Conservation (phyloP, 2,888 invertebrate genomes). For the Phorcus lineatus region DNA sequence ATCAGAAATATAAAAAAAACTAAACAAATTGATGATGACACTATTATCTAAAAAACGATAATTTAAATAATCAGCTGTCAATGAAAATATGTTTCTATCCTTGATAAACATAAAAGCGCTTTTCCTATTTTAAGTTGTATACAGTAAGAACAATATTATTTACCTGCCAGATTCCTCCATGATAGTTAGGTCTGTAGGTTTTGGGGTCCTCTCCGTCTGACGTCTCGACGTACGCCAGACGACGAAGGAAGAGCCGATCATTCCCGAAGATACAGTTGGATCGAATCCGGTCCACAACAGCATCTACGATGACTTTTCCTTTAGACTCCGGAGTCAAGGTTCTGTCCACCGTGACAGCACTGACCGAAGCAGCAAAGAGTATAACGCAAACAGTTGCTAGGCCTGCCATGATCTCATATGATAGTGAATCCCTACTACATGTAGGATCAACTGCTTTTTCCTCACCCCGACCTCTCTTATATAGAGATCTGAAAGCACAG, state of each 20-base stretch:
- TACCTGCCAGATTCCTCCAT: slow-evolving; percentile 39
- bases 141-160: too few relatives aligned
- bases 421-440: not conserved
- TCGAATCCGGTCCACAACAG: slow-evolving; percentile 40
- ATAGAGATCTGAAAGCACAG: too few relatives aligned
- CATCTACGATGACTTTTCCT: slow-evolving; percentile 40
- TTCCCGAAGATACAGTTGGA: slow-evolving; percentile 38
- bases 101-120: too few relatives aligned
- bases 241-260: slow-evolving; percentile 43
- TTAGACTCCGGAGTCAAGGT: slow-evolving; percentile 31
- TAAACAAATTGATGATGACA: too few relatives aligned
- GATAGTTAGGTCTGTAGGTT: slow-evolving; percentile 27
- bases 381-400: not conserved
- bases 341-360: slow-evolving; percentile 24
- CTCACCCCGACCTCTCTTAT: too few relatives aligned
- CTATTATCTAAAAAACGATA: too few relatives aligned
- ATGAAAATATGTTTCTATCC: too few relatives aligned
- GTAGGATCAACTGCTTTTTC: too few relatives aligned
- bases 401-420: not conserved
- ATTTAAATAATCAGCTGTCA: too few relatives aligned
- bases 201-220: slow-evolving; percentile 35
- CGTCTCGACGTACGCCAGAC: slow-evolving; percentile 45
- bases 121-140: too few relatives aligned
- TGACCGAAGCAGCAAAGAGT: slow-evolving; percentile 15
- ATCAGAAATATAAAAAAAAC: too few relatives aligned